Evolutionary conservation across 1,140 invertebrate species (phyloP).

Genomic region (Zaprionus capensis): DNA sequence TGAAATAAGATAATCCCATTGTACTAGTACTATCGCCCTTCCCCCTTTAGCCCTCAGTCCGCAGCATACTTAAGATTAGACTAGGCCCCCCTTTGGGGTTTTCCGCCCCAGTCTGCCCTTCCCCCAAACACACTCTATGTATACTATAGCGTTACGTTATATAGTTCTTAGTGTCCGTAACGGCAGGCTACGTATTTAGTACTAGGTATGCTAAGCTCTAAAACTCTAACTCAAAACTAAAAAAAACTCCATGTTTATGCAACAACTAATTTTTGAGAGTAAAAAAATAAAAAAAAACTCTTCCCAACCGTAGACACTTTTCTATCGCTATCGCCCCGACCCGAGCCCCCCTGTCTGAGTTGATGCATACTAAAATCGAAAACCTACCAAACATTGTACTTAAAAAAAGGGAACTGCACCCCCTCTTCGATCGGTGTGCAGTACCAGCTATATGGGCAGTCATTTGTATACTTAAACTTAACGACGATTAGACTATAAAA

Average conservation of each 20-base stretch:
- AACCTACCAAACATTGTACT: conserved; percentile 65
- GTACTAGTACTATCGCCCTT: conserved; percentile 24
- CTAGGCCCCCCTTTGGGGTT: conserved; percentile 24
- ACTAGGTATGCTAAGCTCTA: conserved; percentile 54
- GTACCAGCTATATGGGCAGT: conserved; percentile 84
- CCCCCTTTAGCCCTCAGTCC: background rate
- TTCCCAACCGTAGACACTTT: conserved; percentile 52
- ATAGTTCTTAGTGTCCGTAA: conserved; percentile 70
- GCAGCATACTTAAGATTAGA: conserved; percentile 35
- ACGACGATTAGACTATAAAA: conserved; percentile 52
- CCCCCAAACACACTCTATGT: conserved; percentile 44
- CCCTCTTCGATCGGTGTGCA: conserved; percentile 25
- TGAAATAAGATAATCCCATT: conserved; percentile 37
- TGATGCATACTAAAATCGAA: conserved; percentile 67
- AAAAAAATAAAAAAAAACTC: conserved; percentile 8
- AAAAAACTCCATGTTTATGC: conserved; percentile 45
- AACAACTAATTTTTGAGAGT: conserved; percentile 41
- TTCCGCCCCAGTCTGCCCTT: conserved; percentile 19
- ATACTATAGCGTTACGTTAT: conserved; percentile 76
- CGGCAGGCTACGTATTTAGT: conserved; percentile 47
- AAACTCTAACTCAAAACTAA: conserved; percentile 46
- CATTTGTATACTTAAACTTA: conserved; percentile 78
- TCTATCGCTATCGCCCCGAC: conserved; percentile 57
- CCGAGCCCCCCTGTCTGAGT: conserved; percentile 36
- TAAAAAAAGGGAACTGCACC: conserved; percentile 58